Conservation (phyloP, 2,113 vertebrate genomes). For the Haemorhous mexicanus region DNA sequence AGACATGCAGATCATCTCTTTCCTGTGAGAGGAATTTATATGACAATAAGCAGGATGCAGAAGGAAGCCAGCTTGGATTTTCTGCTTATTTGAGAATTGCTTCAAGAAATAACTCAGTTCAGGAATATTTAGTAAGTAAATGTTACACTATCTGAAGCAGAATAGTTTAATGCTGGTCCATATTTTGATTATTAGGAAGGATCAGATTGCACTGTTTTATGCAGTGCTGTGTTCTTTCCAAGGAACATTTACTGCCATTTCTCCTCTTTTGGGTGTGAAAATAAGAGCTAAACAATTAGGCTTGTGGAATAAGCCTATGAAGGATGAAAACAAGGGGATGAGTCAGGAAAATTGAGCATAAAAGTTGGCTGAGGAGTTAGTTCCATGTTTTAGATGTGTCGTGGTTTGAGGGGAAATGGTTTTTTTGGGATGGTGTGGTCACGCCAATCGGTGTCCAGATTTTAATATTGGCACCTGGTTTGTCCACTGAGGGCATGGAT, state of each 20-base stretch:
- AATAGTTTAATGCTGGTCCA: neutral
- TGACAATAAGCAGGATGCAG: neutral
- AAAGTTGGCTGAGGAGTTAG: neutral
- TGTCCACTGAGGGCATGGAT: too few species aligned
- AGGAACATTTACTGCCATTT: neutral
- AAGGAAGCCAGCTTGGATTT: neutral
- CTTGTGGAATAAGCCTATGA: neutral
- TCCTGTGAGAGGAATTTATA: neutral
- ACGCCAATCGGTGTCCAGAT: too few species aligned
- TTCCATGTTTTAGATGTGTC: neutral
- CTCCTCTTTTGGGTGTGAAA: neutral
- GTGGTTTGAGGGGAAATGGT: too few species aligned
- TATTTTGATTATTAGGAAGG: neutral
- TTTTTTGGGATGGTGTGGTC: too few species aligned
- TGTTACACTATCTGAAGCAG: neutral
- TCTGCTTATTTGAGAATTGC: neutral
- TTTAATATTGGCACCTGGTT: too few species aligned
- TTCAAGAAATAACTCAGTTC: neutral
- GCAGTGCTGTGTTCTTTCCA: neutral
- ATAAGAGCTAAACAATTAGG: neutral
- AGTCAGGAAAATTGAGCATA: neutral
- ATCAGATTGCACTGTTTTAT: neutral
- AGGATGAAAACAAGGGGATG: neutral
- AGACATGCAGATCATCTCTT: neutral
- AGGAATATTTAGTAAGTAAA: neutral